A percentile compares a stretch with the other conserved stretches of the same genome.
Conservation (phyloP, 1,140 invertebrate species). For the Temnothorax longispinosus region DNA sequence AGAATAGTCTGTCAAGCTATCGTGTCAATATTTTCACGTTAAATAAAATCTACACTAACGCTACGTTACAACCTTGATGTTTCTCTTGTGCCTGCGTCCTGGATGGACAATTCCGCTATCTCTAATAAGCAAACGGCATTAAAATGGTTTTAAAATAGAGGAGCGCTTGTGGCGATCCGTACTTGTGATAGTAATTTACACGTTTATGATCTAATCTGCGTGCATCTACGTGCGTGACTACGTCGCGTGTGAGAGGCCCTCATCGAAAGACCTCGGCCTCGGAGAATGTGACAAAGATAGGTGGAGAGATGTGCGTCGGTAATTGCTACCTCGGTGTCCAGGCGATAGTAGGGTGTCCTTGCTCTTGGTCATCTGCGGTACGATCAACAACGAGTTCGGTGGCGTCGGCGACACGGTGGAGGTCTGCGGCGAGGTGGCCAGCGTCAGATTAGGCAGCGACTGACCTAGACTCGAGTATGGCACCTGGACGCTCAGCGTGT, state of each 20-base stretch:
- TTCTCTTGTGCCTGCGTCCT: slow-evolving; percentile 15
- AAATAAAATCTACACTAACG: slow-evolving; percentile 34
- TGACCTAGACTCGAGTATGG: slow-evolving; percentile 89
- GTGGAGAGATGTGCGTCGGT: slow-evolving; percentile 60
- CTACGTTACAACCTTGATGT: slow-evolving; percentile 37
- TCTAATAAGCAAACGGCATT: slow-evolving; percentile 45
- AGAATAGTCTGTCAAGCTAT: not conserved
- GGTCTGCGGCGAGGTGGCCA: slow-evolving; percentile 85
- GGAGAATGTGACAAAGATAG: not conserved
- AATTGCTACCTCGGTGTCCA: slow-evolving; percentile 85
- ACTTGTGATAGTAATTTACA: slow-evolving; percentile 22
- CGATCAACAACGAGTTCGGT: slow-evolving; percentile 84
- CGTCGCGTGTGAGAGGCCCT: not conserved
- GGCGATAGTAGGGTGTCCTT: slow-evolving; percentile 84
- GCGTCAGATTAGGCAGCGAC: slow-evolving; percentile 90
- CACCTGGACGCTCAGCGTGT: slow-evolving; percentile 91
- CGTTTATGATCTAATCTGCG: slow-evolving; percentile 18
- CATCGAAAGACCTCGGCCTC: not conserved
- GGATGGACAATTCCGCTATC: slow-evolving; percentile 23
- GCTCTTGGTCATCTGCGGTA: slow-evolving; percentile 85
- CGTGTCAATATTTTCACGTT: not conserved
- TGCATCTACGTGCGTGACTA: slow-evolving; percentile 8
- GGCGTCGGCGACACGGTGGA: slow-evolving; percentile 84
- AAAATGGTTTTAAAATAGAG: slow-evolving; percentile 23
- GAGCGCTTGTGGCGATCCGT: not conserved